These are phyloP conservation scores for Sula dactylatra DNA, from an alignment of 2,113 vertebrate genomes.

Conservation along the genomic window DNA sequence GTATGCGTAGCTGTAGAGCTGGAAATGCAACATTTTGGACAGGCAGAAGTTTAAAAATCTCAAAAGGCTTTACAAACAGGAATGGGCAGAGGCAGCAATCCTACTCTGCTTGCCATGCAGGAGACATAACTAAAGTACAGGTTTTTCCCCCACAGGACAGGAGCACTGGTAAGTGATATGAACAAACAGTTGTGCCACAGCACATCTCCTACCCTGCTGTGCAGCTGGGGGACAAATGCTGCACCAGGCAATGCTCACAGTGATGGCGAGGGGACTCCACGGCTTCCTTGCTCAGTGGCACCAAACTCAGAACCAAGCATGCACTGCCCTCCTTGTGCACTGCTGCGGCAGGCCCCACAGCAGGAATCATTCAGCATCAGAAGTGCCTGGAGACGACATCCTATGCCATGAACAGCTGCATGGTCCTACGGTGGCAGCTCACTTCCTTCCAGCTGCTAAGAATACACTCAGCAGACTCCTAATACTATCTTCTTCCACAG, in stretches of 20 bases:
- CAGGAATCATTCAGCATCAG: neutral
- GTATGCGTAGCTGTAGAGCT: neutral
- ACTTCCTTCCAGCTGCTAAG: neutral
- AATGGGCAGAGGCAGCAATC: neutral
- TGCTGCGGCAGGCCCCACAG: fast-evolving
- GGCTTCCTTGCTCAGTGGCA: neutral
- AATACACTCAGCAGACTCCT: neutral
- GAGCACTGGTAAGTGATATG: neutral
- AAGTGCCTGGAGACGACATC: neutral
- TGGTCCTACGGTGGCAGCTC: neutral
- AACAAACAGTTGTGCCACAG: neutral
- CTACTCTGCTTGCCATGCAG: fast-evolving
- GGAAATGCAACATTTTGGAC: neutral
- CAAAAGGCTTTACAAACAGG: neutral
- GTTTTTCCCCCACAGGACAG: fast-evolving
- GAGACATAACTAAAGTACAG: fast-evolving
- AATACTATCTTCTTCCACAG: neutral
- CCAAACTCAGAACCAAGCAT: neutral
- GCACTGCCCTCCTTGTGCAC: neutral
- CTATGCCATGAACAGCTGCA: fast-evolving
- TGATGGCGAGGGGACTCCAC: fast-evolving
- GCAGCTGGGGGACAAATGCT: neutral
- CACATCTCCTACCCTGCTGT: neutral
- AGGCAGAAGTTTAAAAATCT: neutral
- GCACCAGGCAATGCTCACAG: fast-evolving